A percentile compares a stretch with the other conserved stretches of the same genome.
phyloP scores from a whole-genome alignment of 2,888 invertebrate species.

The Philonicus albiceps region DNA sequence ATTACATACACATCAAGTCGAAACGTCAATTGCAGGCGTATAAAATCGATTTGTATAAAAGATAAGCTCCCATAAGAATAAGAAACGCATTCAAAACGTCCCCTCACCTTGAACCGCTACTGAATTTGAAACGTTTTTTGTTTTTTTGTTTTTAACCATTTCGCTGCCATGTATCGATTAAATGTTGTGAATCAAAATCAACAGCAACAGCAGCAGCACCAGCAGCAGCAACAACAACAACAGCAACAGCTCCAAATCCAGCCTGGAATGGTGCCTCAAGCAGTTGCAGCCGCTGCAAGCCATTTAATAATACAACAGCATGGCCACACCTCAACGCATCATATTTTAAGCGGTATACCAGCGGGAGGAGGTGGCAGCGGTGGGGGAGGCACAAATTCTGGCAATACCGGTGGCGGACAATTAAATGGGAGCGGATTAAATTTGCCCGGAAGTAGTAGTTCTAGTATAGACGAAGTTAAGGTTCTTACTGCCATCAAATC shows the following conservation, averaged over 20 bases:
- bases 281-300: slow-evolving; percentile 46
- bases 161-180: slow-evolving; percentile 60
- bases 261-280: slow-evolving; percentile 55
- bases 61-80: neutral
- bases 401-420: slow-evolving; percentile 19
- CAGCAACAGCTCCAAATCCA: slow-evolving; percentile 49
- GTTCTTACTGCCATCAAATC: slow-evolving; percentile 61
- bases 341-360: slow-evolving; percentile 49
- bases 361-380: slow-evolving; percentile 38
- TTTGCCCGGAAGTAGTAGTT: slow-evolving; percentile 44
- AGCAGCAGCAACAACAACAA: slow-evolving; percentile 54
- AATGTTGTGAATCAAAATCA: slow-evolving; percentile 58
- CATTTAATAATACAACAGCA: slow-evolving; percentile 51
- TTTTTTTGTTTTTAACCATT: neutral
- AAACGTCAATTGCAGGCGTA: slow-evolving; percentile 14
- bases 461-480: slow-evolving; percentile 57
- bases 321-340: slow-evolving; percentile 46
- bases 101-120: neutral
- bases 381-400: slow-evolving; percentile 26
- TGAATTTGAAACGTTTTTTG: neutral
- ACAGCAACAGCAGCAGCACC: slow-evolving; percentile 55
- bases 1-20: neutral
- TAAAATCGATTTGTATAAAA: neutral
- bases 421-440: slow-evolving; percentile 39
- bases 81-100: neutral